phyloP scores from a whole-genome alignment of 2,888 invertebrate species.

The Spialia ferax region DNA sequence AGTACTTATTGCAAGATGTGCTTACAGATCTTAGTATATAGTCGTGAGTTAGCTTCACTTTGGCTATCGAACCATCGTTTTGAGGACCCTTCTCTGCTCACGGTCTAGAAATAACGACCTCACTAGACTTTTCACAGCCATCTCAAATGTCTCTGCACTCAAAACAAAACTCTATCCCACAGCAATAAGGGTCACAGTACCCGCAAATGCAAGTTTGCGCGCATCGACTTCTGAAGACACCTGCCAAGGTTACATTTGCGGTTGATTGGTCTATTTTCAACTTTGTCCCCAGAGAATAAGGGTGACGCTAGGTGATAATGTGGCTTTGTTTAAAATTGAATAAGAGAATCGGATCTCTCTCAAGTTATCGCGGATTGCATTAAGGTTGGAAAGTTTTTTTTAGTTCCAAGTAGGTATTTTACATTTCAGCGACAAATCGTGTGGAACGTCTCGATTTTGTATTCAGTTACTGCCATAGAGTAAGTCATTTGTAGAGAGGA shows the following conservation, averaged over 20 bases:
- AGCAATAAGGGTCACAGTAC: background rate
- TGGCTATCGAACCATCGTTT: slow-evolving; percentile 24
- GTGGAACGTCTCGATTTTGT: slow-evolving; percentile 51
- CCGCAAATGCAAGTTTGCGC: slow-evolving; percentile 27
- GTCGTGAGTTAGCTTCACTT: slow-evolving; percentile 21
- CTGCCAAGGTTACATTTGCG: slow-evolving; percentile 19
- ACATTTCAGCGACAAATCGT: slow-evolving; percentile 64
- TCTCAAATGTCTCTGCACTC: background rate
- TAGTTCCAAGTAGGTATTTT: slow-evolving; percentile 54
- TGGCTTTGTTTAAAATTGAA: slow-evolving; percentile 55
- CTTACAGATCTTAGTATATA: slow-evolving; percentile 13
- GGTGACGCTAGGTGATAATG: slow-evolving; percentile 37
- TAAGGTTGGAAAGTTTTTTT: slow-evolving; percentile 49
- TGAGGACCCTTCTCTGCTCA: slow-evolving; percentile 35
- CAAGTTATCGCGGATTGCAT: slow-evolving; percentile 61
- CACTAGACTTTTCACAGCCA: slow-evolving; percentile 21
- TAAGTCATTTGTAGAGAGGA: slow-evolving; percentile 15
- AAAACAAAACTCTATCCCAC: slow-evolving; percentile 14
- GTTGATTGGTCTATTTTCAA: slow-evolving; percentile 41
- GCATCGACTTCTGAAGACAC: slow-evolving; percentile 37
- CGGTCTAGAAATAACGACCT: slow-evolving; percentile 48
- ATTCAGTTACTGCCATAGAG: slow-evolving; percentile 22
- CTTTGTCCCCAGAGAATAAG: slow-evolving; percentile 43
- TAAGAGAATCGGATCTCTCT: slow-evolving; percentile 58
- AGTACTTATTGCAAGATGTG: too few relatives aligned